Percentiles rank a stretch among this genome's conserved stretches.
phyloP scores from a whole-genome alignment of 2,113 vertebrate genomes.

The Bothrops jararaca region DNA sequence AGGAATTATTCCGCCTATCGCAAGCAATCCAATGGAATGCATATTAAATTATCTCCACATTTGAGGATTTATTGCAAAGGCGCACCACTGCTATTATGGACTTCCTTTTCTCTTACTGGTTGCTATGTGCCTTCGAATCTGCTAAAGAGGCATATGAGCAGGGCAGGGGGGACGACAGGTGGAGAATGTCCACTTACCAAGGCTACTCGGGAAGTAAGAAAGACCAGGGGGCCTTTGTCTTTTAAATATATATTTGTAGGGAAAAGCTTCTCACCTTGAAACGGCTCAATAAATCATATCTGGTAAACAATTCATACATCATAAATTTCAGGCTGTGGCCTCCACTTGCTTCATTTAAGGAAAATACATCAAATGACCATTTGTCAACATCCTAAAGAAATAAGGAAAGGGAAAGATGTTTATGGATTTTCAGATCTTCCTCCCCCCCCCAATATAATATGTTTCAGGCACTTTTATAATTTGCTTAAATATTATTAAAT shows the following conservation, averaged over 20 bases:
- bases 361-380: slow-evolving; percentile 96
- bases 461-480: background rate
- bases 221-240: slow-evolving; percentile 17
- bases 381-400: slow-evolving; percentile 88
- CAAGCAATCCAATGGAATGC: background rate
- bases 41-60: background rate
- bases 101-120: background rate
- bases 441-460: background rate
- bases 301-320: slow-evolving; percentile 95
- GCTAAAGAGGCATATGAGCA: background rate
- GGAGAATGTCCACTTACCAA: background rate
- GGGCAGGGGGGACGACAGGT: background rate
- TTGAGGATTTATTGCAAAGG: background rate
- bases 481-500: background rate
- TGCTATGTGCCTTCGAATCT: background rate
- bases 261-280: slow-evolving; percentile 85
- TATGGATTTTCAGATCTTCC: slow-evolving; percentile 5
- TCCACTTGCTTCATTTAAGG: slow-evolving; percentile 89
- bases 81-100: background rate
- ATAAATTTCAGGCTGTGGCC: slow-evolving; percentile 97
- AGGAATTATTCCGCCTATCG: background rate
- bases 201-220: background rate
- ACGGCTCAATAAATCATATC: slow-evolving; percentile 97
- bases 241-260: slow-evolving; percentile 17
- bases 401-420: background rate